Conservation (phyloP, 1,140 invertebrate genomes). For the Nebria ingens region DNA sequence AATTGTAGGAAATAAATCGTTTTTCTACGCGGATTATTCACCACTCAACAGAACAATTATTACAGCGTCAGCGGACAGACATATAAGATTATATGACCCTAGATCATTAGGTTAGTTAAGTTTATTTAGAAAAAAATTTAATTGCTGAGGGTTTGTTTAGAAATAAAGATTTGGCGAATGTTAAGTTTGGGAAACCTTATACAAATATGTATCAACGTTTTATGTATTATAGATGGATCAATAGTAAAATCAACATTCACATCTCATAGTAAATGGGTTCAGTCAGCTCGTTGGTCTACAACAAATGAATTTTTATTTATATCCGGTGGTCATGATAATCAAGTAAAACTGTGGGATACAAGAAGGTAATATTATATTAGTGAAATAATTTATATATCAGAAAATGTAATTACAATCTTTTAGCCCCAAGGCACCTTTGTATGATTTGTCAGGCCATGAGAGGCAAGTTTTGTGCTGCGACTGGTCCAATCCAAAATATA, state of each 20-base stretch:
- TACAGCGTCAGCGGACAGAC: constrained; percentile 80
- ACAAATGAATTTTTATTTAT: constrained; percentile 78
- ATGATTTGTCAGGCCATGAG: constrained; percentile 85
- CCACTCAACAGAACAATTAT: constrained; percentile 61
- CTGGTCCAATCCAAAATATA: constrained; percentile 79
- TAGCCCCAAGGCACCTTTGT: constrained; percentile 80
- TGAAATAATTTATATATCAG: constrained; percentile 13
- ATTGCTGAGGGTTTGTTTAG: not conserved
- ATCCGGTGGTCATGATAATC: constrained; percentile 83
- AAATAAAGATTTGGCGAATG: constrained; percentile 13
- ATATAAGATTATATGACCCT: constrained; percentile 85
- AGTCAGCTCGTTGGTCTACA: constrained; percentile 81
- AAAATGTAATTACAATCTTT: constrained; percentile 38
- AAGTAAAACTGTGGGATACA: constrained; percentile 92
- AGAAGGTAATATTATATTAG: constrained; percentile 39
- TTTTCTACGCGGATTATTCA: constrained; percentile 81
- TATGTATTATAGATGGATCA: constrained; percentile 59
- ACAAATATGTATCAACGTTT: constrained; percentile 3
- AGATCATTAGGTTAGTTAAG: constrained; percentile 61
- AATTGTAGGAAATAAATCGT: constrained; percentile 80
- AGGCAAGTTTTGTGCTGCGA: constrained; percentile 90
- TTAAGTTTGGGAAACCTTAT: no score
- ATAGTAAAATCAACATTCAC: constrained; percentile 80
- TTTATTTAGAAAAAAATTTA: no score
- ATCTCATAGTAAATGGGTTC: constrained; percentile 88